phyloP scores from a whole-genome alignment of 2,797 vertebrate species.

The Lepilemur ruficaudatus region DNA sequence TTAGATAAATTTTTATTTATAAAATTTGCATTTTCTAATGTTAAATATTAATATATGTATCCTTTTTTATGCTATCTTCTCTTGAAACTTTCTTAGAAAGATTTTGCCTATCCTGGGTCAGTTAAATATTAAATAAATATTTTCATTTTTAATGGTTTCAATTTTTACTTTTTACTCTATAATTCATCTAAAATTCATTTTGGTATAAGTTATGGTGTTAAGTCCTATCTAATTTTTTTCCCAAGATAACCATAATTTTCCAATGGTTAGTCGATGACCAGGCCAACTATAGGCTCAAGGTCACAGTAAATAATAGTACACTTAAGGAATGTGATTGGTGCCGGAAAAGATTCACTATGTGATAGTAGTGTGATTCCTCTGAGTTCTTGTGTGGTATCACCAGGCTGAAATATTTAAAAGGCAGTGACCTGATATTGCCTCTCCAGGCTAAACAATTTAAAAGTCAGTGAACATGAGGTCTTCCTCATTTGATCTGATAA shows the following conservation, averaged over 20 bases:
- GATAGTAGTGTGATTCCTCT: not conserved
- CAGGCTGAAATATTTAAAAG: not conserved
- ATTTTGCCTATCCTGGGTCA: not conserved
- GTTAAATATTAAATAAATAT: not conserved
- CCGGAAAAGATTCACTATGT: not conserved
- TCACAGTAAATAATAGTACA: not conserved
- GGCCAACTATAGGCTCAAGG: not conserved
- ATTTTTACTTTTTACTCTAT: not conserved
- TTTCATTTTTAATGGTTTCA: not conserved
- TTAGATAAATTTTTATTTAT: not conserved
- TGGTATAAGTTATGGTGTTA: not conserved
- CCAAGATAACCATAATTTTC: not conserved
- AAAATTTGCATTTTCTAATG: not conserved
- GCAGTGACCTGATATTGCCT: not conserved
- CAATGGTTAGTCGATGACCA: not conserved
- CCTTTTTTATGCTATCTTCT: not conserved
- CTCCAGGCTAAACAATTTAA: not conserved
- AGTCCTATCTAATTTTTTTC: not conserved
- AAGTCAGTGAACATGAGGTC: not conserved
- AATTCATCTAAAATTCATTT: slow-evolving; percentile 20
- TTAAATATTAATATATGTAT: not conserved
- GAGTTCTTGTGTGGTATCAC: not conserved
- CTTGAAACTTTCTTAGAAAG: not conserved
- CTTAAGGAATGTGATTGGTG: not conserved
- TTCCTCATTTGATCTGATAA: not conserved